Evolutionary conservation across 2,113 vertebrate species (phyloP).

Genomic region (Sinocyclocheilus maitianheensis): DNA sequence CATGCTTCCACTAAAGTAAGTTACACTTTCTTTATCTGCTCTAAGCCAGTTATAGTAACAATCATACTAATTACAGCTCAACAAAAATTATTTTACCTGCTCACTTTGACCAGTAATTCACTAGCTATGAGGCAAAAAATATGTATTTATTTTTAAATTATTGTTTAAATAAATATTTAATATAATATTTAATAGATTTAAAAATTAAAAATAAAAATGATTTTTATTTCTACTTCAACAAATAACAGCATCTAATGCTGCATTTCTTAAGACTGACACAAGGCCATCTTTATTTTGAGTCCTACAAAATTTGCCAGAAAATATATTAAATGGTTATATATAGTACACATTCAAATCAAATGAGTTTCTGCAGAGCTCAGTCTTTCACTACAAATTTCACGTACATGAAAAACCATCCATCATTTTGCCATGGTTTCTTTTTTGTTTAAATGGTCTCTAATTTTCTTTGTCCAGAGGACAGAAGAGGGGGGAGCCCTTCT

Average conservation of each 20-base stretch:
- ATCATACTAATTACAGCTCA: no score
- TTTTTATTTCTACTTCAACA: neutral
- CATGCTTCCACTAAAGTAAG: neutral
- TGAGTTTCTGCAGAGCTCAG: neutral
- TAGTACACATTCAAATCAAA: no score
- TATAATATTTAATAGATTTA: no score
- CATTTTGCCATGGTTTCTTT: conserved; percentile 32
- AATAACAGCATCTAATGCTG: neutral
- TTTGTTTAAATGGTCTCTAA: conserved; percentile 67
- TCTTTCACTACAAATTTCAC: neutral
- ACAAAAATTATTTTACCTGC: neutral
- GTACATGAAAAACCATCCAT: conserved; percentile 4
- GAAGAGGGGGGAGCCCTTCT: conserved; percentile 63
- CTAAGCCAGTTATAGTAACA: no score
- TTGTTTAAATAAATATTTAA: neutral
- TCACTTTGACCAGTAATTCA: neutral
- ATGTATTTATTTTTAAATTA: no score
- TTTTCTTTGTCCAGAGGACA: conserved; percentile 65
- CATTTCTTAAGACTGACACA: neutral
- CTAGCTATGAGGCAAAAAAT: neutral
- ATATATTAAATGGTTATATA: neutral
- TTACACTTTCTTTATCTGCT: neutral
- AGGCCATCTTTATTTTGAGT: neutral
- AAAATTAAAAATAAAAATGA: no score
- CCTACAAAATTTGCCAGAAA: no score